These are phyloP conservation scores for Brenthis ino DNA, from an alignment of 2,888 invertebrate genomes.

Conservation along the genomic window DNA sequence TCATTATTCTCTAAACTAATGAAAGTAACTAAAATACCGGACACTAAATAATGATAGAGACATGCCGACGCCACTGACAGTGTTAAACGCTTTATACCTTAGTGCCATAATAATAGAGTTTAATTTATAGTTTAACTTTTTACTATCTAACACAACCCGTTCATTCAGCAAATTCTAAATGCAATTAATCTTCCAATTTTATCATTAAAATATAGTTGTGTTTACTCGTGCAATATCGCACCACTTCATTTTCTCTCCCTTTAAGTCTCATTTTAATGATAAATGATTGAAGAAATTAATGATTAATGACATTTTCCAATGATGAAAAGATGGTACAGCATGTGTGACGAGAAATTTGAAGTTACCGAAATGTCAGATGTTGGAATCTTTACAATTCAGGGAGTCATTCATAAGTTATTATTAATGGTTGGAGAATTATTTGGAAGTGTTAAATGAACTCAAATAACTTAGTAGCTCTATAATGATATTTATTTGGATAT, in stretches of 20 bases:
- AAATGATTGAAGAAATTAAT: constrained; percentile 67
- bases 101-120: constrained; percentile 21
- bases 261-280: constrained; percentile 81
- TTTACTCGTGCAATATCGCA: constrained; percentile 68
- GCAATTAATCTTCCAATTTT: constrained; percentile 79
- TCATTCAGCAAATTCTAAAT: constrained; percentile 59
- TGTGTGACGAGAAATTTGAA: constrained; percentile 65
- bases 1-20: constrained; percentile 53
- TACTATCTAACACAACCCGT: constrained; percentile 45
- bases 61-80: constrained; percentile 58
- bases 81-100: constrained; percentile 39
- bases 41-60: constrained; percentile 52
- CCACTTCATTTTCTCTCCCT: constrained; percentile 81
- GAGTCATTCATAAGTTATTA: constrained; percentile 73
- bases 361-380: constrained; percentile 63
- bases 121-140: constrained; percentile 26
- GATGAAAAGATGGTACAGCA: constrained; percentile 73
- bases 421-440: constrained; percentile 59
- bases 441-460: constrained; percentile 34
- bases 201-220: constrained; percentile 69
- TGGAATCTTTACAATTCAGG: constrained; percentile 70
- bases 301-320: constrained; percentile 66
- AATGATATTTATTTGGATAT: constrained; percentile 33
- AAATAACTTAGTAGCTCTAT: constrained; percentile 30
- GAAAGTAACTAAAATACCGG: constrained; percentile 48